Base-by-base conservation (phyloP, 1,140 invertebrate species). In the Scaptomyza pallida region DNA sequence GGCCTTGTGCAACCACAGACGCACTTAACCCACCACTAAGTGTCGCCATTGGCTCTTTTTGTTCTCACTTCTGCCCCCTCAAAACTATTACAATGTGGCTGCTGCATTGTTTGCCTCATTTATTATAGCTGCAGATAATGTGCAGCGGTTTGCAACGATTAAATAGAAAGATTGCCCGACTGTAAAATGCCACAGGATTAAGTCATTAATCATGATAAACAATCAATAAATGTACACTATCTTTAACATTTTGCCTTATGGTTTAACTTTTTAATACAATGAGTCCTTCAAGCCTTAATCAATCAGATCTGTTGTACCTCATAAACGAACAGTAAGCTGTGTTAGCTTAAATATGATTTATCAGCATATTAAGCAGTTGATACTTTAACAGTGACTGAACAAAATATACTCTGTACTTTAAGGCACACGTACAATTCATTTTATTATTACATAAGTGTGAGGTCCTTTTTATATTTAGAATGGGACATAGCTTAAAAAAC, bases 91-190 rank as follows among this genome's bases (percentile, higher is more conserved):
- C 56, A 55, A 35, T 30, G 40, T 26, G 40, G 21, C 48, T 47
- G 55, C 45, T 8, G 47, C 51, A 40, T 55, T 63, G 48, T 55
- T 48, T 55, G 21, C 55, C 54, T n/a, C 63, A 51, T 59, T 26
- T 48, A 44, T 67, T 67, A 67, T 50, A 35, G 8, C 54, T 16
- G 45, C 45, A 33, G 63, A 67, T 52, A 61, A 68, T 61, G 64
- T 52, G n/a, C 43, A 23, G 26, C 50, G 21, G 21, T 33, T 33
- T 19, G 41, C 21, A 23, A 8, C 4, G 35, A 23, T 15, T 8
- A 37, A 41, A 41, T 13, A 15, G 6, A 0, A 33, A 4, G 17
- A 21, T 19, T 41, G 51, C 17, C 10, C 2, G 33, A 37, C 51
- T 21, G 1, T 1, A 1, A 23, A 3, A 41, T 54, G n/a, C 51